phyloP scores from a whole-genome alignment of 2,797 vertebrate genomes.

The Mormyrops boulengeri region DNA sequence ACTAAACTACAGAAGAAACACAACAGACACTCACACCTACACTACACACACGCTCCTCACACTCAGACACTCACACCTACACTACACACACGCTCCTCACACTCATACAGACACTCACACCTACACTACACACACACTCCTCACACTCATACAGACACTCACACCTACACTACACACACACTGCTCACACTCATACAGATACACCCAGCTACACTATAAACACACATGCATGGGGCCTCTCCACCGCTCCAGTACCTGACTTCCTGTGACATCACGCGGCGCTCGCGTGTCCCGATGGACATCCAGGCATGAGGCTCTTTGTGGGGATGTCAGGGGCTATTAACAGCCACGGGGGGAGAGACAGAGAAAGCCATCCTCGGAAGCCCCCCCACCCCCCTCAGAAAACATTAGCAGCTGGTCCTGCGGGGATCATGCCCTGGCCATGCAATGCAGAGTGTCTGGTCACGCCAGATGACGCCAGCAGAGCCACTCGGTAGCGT shows the following conservation, averaged over 20 bases:
- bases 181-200: background rate
- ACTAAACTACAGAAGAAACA: too few relatives aligned
- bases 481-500: background rate
- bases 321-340: background rate
- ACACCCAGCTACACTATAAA: background rate
- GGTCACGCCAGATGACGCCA: conserved; percentile 6
- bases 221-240: background rate
- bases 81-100: background rate
- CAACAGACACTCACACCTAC: background rate
- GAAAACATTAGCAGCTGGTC: conserved; percentile 16
- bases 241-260: background rate
- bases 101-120: background rate
- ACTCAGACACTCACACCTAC: background rate
- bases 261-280: background rate
- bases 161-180: background rate
- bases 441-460: background rate
- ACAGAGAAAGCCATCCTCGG: background rate
- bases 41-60: background rate
- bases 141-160: background rate
- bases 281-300: background rate
- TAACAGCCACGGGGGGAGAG: background rate
- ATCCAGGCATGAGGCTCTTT: background rate
- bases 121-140: background rate
- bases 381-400: background rate
- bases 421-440: background rate